phyloP scores from a whole-genome alignment of 2,888 invertebrate genomes.

The Apamea crenata region DNA sequence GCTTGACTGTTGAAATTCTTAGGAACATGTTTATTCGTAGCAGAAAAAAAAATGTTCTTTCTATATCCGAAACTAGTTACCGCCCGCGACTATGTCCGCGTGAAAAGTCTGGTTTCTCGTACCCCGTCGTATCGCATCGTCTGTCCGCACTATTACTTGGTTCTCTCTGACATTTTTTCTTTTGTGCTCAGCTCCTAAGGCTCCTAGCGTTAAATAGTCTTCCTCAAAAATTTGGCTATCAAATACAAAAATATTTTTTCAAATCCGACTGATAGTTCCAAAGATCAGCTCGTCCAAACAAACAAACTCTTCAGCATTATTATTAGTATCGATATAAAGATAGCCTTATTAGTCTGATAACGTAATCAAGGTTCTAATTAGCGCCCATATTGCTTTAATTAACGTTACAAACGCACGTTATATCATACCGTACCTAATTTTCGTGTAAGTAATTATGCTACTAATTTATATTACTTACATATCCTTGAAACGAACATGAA shows the following conservation, averaged over 20 bases:
- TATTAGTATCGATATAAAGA: neutral
- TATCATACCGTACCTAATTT: slow-evolving; percentile 16
- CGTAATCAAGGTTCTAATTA: slow-evolving; percentile 25
- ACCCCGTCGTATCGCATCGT: neutral
- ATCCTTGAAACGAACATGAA: slow-evolving; percentile 41
- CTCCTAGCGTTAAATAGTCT: neutral
- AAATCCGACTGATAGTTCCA: neutral
- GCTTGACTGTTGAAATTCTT: neutral
- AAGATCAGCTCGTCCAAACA: neutral
- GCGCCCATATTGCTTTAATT: slow-evolving; percentile 4
- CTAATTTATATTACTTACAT: slow-evolving; percentile 22
- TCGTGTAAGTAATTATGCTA: slow-evolving; percentile 33
- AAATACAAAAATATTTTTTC: neutral
- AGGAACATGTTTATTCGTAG: neutral
- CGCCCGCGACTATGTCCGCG: neutral
- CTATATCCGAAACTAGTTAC: neutral
- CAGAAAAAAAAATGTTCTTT: neutral
- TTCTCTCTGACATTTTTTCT: too few species aligned
- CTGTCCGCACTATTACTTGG: neutral
- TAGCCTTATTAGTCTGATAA: slow-evolving; percentile 3
- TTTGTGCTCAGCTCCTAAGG: too few species aligned
- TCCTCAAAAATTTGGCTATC: neutral
- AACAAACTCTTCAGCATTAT: neutral
- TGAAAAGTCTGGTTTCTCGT: too few species aligned
- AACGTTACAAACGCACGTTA: slow-evolving; percentile 12